Evolutionary conservation across 2,888 invertebrate species (phyloP).

Genomic region (Camponotus fellah): DNA sequence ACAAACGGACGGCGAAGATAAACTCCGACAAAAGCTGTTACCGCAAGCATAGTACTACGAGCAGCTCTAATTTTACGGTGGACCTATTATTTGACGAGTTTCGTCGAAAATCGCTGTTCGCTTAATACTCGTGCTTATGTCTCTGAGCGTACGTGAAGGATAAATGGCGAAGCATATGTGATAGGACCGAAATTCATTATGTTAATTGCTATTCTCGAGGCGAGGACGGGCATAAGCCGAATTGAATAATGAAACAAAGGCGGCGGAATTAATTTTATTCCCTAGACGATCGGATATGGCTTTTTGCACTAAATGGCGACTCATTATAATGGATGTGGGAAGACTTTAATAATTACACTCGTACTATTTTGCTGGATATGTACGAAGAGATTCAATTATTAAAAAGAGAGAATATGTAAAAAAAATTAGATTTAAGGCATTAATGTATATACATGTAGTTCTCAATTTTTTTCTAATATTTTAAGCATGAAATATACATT

Average conservation of each 20-base stretch:
- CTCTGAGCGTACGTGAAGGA: constrained; percentile 33
- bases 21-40: constrained; percentile 24
- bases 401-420: background rate
- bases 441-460: background rate
- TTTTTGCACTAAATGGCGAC: constrained; percentile 10
- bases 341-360: constrained; percentile 19
- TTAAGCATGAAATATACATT: background rate
- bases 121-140: constrained; percentile 60
- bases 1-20: constrained; percentile 26
- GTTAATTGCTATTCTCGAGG: constrained; percentile 48
- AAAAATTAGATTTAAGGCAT: background rate
- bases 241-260: constrained; percentile 47
- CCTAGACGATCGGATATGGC: background rate
- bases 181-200: constrained; percentile 62
- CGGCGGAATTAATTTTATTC: constrained; percentile 45
- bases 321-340: background rate
- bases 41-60: constrained; percentile 42
- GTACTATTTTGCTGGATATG: background rate
- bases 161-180: constrained; percentile 57
- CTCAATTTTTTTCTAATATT: background rate
- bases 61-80: constrained; percentile 58
- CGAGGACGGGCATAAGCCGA: constrained; percentile 14
- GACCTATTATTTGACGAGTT: constrained; percentile 60
- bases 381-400: background rate
- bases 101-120: constrained; percentile 55